Percentiles rank a stretch among this genome's conserved stretches.
These are phyloP conservation scores for Cylindroiulus punctatus DNA, from an alignment of 2,888 invertebrate species.

Conservation along the genomic window DNA sequence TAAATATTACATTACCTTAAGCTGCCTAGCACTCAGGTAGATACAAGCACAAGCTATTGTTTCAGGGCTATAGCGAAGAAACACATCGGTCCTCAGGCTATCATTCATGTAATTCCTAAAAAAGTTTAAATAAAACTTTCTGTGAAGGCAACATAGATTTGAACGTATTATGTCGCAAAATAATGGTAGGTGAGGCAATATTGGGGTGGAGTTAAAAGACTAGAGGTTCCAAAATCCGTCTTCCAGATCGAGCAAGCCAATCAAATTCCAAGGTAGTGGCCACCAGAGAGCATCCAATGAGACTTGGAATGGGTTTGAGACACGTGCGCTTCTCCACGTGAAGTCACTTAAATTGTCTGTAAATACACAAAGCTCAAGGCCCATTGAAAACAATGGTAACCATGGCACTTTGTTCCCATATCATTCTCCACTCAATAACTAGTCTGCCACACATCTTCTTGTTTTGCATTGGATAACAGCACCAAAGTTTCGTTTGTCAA, in stretches of 20 bases:
- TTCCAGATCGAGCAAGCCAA: slow-evolving; percentile 41
- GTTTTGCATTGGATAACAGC: not conserved
- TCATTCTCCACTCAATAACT: not conserved
- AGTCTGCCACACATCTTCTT: not conserved
- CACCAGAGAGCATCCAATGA: slow-evolving; percentile 49
- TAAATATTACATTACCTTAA: slow-evolving; percentile 64
- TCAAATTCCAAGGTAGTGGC: slow-evolving; percentile 37
- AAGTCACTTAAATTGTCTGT: slow-evolving; percentile 46
- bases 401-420: slow-evolving; percentile 39
- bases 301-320: slow-evolving; percentile 23
- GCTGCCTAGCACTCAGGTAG: slow-evolving; percentile 89
- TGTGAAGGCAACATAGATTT: not conserved
- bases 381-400: slow-evolving; percentile 45
- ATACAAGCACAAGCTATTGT: slow-evolving; percentile 99
- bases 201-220: not conserved
- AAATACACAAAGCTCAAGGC: slow-evolving; percentile 39
- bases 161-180: not conserved
- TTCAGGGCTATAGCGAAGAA: slow-evolving; percentile 94
- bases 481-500: not conserved
- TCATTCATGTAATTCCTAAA: slow-evolving; percentile 98
- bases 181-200: not conserved
- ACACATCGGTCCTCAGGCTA: slow-evolving; percentile 94
- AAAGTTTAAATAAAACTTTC: slow-evolving; percentile 49
- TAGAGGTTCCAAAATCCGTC: slow-evolving; percentile 7
- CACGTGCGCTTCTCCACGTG: slow-evolving; percentile 1